Evolutionary conservation across 1,140 invertebrate genomes (phyloP).

Genomic region (Streblospio benedicti): DNA sequence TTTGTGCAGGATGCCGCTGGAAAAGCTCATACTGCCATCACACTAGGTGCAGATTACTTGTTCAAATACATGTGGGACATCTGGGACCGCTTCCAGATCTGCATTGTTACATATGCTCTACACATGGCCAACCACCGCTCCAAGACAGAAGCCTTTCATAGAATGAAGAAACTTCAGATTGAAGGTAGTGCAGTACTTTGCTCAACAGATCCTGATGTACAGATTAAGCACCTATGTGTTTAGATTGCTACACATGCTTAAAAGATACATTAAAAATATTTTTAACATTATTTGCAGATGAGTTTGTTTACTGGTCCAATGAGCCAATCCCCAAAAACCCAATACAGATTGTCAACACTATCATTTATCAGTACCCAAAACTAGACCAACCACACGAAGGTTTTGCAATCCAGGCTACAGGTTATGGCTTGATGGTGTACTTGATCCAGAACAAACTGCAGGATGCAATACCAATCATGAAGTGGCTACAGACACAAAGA

Average conservation of each 20-base stretch:
- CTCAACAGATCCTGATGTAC: too few relatives aligned
- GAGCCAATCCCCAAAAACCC: conserved; percentile 31
- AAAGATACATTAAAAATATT: too few relatives aligned
- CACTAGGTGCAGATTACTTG: conserved; percentile 65
- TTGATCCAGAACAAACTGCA: conserved; percentile 25
- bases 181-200: too few relatives aligned
- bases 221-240: too few relatives aligned
- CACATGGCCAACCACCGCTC: conserved; percentile 68
- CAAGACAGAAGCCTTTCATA: conserved; percentile 73
- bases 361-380: conserved; percentile 79
- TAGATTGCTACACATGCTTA: too few relatives aligned
- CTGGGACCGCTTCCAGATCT: conserved; percentile 71
- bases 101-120: conserved; percentile 78
- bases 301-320: conserved; percentile 35
- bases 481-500: conserved; percentile 88
- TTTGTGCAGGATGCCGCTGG: too few relatives aligned
- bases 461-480: conserved; percentile 60
- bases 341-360: conserved; percentile 46
- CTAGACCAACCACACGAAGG: conserved; percentile 69
- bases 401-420: conserved; percentile 82
- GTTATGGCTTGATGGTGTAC: conserved; percentile 80
- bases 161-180: too few relatives aligned
- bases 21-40: conserved; percentile 27
- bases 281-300: conserved; percentile 25
- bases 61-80: conserved; percentile 66